Evolutionary conservation across 2,113 vertebrate genomes (phyloP).

Genomic region (Neotragus moschatus): DNA sequence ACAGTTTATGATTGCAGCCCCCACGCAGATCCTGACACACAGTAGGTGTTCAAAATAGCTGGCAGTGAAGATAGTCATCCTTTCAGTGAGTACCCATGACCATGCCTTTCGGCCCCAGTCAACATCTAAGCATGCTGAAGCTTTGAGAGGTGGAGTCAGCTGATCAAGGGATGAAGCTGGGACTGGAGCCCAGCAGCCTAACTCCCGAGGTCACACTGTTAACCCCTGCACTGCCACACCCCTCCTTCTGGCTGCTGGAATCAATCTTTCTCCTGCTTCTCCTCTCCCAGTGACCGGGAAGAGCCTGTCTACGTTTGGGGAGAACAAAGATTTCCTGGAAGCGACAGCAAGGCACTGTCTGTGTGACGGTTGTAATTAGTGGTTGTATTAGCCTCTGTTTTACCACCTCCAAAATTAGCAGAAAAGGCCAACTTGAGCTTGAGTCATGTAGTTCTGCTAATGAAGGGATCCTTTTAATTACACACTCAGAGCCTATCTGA

Average conservation of each 20-base stretch:
- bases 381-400: constrained; percentile 57
- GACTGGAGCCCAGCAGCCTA: neutral
- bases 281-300: neutral
- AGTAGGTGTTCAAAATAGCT: neutral
- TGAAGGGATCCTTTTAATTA: constrained; percentile 72
- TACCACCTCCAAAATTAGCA: constrained; percentile 63
- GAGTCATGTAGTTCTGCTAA: constrained; percentile 49
- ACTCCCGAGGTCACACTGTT: neutral
- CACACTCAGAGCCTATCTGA: neutral
- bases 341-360: neutral
- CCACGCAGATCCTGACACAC: neutral
- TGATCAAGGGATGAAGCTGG: neutral
- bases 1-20: neutral
- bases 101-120: neutral
- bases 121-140: neutral
- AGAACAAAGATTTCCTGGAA: constrained; percentile 28
- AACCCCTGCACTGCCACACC: neutral
- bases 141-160: neutral
- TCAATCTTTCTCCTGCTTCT: neutral
- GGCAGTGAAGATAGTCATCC: neutral
- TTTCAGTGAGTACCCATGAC: neutral
- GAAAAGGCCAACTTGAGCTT: constrained; percentile 56
- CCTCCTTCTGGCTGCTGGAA: neutral
- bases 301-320: neutral
- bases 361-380: constrained; percentile 42